phyloP scores from a whole-genome alignment of 1,140 invertebrate genomes.

The Drosophila mayri region DNA sequence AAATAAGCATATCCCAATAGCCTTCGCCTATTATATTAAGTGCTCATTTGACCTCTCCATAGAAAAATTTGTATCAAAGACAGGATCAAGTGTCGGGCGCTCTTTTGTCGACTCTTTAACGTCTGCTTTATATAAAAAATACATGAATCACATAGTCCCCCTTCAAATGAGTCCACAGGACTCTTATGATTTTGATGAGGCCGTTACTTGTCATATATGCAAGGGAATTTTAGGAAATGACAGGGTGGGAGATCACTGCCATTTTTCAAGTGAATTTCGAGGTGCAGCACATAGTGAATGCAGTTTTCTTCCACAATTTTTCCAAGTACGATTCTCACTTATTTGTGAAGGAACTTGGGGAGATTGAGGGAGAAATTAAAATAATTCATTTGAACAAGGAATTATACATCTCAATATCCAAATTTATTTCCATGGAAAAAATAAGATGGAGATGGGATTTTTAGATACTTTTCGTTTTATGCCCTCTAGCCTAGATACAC shows the following conservation, averaged over 20 bases:
- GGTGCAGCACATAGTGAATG: background rate
- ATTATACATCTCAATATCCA: background rate
- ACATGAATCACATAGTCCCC: no score
- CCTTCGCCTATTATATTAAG: no score
- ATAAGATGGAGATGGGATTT: background rate
- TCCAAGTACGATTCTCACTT: background rate
- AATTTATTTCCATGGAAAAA: no score
- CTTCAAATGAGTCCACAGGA: background rate
- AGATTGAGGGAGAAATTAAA: background rate
- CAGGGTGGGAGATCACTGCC: background rate
- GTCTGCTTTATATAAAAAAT: no score
- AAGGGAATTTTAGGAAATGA: background rate
- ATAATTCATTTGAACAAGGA: background rate
- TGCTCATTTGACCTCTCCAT: no score
- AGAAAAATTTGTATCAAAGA: no score
- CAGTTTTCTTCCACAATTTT: background rate
- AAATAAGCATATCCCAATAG: no score
- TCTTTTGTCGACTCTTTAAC: no score
- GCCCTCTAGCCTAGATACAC: background rate
- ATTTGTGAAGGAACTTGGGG: background rate
- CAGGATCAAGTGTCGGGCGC: no score
- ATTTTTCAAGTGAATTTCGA: background rate
- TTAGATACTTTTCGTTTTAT: background rate
- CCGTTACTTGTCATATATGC: background rate
- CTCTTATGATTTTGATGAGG: background rate